These are phyloP conservation scores for Mastigias papua DNA, from an alignment of 30 jellyfish, hydroid and myxozoan genomes.

Conservation along the genomic window DNA sequence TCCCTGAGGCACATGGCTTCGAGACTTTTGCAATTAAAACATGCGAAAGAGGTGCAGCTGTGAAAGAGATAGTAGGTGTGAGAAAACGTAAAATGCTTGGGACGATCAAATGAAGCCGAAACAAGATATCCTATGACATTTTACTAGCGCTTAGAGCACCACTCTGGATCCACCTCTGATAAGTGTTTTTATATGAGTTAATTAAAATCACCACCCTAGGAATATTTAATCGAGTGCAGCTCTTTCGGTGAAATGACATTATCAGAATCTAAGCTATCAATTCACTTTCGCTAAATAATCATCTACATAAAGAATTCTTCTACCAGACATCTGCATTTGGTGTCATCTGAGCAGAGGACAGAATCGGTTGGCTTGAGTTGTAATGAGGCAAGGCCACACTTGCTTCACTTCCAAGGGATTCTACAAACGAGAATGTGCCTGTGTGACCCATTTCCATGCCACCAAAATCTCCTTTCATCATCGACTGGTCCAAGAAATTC, in stretches of 20 bases:
- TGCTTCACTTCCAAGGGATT: conserved; percentile 49
- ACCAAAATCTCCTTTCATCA: conserved; percentile 59
- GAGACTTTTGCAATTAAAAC: too few species aligned
- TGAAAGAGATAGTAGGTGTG: too few species aligned
- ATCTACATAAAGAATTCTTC: not conserved
- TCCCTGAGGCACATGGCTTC: too few species aligned
- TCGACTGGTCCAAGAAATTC: conserved; percentile 57
- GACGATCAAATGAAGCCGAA: too few species aligned
- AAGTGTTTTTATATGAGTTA: too few species aligned
- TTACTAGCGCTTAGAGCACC: too few species aligned
- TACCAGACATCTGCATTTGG: conserved; percentile 51
- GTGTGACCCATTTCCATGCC: conserved; percentile 55
- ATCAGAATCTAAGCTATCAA: not conserved
- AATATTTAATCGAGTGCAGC: not conserved
- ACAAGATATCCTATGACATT: too few species aligned
- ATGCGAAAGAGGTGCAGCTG: too few species aligned
- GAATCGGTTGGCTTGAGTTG: conserved; percentile 41
- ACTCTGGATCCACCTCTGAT: too few species aligned
- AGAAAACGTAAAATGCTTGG: too few species aligned
- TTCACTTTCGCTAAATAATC: not conserved
- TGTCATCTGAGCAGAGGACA: conserved; percentile 51
- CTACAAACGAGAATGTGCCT: conserved; percentile 73
- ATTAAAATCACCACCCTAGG: not conserved
- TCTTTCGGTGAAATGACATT: not conserved
- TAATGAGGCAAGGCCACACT: conserved; percentile 27